Base-by-base conservation (phyloP, 1,140 invertebrate genomes). In the Apolygus lucorum region DNA sequence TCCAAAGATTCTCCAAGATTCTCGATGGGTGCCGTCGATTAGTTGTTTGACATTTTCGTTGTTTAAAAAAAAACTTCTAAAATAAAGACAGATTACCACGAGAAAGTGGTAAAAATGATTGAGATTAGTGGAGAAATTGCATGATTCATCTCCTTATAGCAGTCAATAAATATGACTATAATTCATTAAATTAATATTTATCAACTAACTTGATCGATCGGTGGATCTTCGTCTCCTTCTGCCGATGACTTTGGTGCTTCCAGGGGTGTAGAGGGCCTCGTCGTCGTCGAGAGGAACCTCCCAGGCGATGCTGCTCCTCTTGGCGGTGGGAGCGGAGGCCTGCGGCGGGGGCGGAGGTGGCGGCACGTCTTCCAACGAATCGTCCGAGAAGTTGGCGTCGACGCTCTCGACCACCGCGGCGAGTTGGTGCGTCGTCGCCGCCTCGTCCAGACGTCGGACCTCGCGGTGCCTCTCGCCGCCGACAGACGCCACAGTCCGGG, bases 231-330 rank as follows among this genome's bases (percentile, higher is more conserved):
- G 77, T 62, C 82, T 77, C 66, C 82, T 81, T 21, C 75, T 67
- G 2, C 84, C 83, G 63, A 83, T 80, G 73, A 89, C 87, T 79
- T 89, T 89, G 65, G 87, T 88, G 74, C 86, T 88, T 26, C 87
- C 87, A 28, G 87, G 87, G 21, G 86, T 87, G 26, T 88, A 82
- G 24, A 88, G 78, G 59, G 85, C 83, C 78, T 88, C 86, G 72
- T 82, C 81, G 27, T 73, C 73, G 52, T 75, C 87, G 68, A 92
- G 81, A 63, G 89, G 86, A 29, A 92, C 90, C 81, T 91, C 89
- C 89, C 89, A 91, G 67, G 89, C 89, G 54, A 91, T 90, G 73
- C 88, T 89, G 74, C 86, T 85, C 71, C 88, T 83, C 79, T 90
- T 91, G 75, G 71, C 63, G 2, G 75, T 29, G 21, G 68, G 27